A percentile compares a stretch with the other conserved stretches of the same genome.
Conservation (phyloP, 2,888 invertebrate genomes). For the Pilophorus perplexus region DNA sequence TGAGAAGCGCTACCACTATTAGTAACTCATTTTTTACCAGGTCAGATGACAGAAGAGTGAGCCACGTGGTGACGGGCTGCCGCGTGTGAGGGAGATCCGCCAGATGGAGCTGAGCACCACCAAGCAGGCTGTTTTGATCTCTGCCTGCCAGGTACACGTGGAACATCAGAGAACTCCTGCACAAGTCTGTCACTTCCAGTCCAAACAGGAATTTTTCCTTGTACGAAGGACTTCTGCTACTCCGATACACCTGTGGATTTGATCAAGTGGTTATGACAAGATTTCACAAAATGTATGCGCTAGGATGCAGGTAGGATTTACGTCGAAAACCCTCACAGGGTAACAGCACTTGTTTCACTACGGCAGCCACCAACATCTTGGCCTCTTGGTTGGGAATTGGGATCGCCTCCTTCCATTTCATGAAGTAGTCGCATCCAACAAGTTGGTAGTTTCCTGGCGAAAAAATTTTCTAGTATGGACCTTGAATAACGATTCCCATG, state of each 20-base stretch:
- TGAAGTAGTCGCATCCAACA: too few relatives aligned
- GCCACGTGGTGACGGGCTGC: conserved; percentile 74
- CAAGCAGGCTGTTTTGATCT: conserved; percentile 62
- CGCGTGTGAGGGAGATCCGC: conserved; percentile 60
- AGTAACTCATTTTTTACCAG: not conserved
- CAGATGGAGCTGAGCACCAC: conserved; percentile 67
- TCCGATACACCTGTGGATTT: conserved; percentile 61
- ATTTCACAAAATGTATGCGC: too few relatives aligned
- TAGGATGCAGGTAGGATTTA: too few relatives aligned
- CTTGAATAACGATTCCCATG: too few relatives aligned
- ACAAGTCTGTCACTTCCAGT: conserved; percentile 60
- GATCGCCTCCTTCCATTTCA: too few relatives aligned
- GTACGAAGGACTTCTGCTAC: conserved; percentile 69
- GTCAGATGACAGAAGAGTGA: conserved; percentile 70
- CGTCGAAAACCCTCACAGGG: too few relatives aligned
- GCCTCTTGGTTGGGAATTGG: too few relatives aligned
- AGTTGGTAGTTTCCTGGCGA: too few relatives aligned
- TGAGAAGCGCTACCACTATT: not conserved
- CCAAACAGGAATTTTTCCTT: conserved; percentile 72
- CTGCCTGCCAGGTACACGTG: conserved; percentile 67
- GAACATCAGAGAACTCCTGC: conserved; percentile 61
- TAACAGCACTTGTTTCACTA: too few relatives aligned
- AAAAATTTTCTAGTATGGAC: too few relatives aligned
- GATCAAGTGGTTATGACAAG: too few relatives aligned
- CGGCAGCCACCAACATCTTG: too few relatives aligned